Conservation (phyloP, 2,113 vertebrate species). For the Pavo muticus region DNA sequence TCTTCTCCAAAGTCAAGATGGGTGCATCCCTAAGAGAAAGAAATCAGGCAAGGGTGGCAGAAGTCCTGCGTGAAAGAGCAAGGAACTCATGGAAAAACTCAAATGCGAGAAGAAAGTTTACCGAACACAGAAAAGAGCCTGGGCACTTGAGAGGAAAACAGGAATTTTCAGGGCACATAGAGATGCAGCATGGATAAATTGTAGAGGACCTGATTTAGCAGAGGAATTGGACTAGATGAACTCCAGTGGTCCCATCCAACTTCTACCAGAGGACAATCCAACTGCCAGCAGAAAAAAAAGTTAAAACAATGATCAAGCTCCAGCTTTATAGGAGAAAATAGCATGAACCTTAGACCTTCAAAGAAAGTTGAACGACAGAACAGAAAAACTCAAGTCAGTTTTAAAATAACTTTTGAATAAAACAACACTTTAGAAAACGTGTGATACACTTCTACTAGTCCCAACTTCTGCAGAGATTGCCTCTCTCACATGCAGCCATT, state of each 20-base stretch:
- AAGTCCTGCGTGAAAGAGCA: no score
- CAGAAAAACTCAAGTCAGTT: not conserved
- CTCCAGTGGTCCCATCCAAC: not conserved
- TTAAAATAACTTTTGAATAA: not conserved
- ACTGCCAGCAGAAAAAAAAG: not conserved
- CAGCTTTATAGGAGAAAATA: not conserved
- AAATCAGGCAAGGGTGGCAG: no score
- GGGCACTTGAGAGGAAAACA: no score
- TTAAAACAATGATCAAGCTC: not conserved
- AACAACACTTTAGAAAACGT: fast-evolving
- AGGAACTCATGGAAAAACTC: no score
- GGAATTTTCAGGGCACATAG: no score
- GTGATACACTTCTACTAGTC: not conserved
- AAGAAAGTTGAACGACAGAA: not conserved
- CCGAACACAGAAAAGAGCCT: no score
- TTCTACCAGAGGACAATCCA: not conserved
- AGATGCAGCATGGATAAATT: no score
- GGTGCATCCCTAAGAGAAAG: no score
- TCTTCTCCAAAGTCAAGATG: no score
- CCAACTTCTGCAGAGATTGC: not conserved
- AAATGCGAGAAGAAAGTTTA: no score
- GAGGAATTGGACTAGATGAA: no score
- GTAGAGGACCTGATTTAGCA: no score
- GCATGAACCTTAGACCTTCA: not conserved
- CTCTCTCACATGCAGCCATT: not conserved